Percentiles rank a stretch among this genome's conserved stretches.
Conservation (phyloP, 1,140 invertebrate species). For the Aphelenchoides besseyi region DNA sequence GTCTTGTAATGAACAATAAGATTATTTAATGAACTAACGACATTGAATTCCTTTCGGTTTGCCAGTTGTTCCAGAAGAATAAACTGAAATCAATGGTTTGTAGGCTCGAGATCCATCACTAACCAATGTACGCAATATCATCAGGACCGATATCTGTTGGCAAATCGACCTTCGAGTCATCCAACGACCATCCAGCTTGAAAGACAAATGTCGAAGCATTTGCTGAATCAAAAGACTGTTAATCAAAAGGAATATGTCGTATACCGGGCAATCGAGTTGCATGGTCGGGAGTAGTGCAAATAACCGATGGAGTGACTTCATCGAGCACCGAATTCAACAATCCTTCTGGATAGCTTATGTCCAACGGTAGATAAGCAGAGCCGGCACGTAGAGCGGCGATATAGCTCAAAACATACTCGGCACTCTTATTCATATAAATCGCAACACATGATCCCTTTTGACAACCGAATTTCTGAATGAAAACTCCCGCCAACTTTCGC, state of each 20-base stretch:
- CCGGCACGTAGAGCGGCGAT: slow-evolving; percentile 67
- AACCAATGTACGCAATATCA: slow-evolving; percentile 66
- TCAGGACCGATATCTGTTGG: slow-evolving; percentile 50
- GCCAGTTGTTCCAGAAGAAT: slow-evolving; percentile 67
- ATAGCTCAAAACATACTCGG: slow-evolving; percentile 60
- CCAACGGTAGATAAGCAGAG: slow-evolving; percentile 65
- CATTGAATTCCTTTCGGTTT: slow-evolving; percentile 67
- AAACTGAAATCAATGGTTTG: slow-evolving; percentile 9
- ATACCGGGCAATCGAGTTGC: slow-evolving; percentile 49
- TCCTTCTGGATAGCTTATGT: slow-evolving; percentile 65
- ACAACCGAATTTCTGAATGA: slow-evolving; percentile 37
- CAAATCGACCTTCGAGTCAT: slow-evolving; percentile 11
- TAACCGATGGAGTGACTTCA: slow-evolving; percentile 62
- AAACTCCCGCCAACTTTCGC: slow-evolving; percentile 38
- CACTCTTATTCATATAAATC: slow-evolving; percentile 51
- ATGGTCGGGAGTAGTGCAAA: slow-evolving; percentile 59
- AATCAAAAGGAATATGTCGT: neutral
- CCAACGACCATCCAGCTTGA: slow-evolving; percentile 11
- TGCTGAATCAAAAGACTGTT: neutral
- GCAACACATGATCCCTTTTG: slow-evolving; percentile 41
- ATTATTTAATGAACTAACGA: too few relatives aligned
- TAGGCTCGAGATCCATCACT: slow-evolving; percentile 46
- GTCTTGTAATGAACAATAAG: too few relatives aligned
- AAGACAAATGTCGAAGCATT: slow-evolving; percentile 7
- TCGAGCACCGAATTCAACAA: slow-evolving; percentile 63